Base-by-base conservation (phyloP, 2,888 invertebrate genomes). In the Lasioglossum figueresi region DNA sequence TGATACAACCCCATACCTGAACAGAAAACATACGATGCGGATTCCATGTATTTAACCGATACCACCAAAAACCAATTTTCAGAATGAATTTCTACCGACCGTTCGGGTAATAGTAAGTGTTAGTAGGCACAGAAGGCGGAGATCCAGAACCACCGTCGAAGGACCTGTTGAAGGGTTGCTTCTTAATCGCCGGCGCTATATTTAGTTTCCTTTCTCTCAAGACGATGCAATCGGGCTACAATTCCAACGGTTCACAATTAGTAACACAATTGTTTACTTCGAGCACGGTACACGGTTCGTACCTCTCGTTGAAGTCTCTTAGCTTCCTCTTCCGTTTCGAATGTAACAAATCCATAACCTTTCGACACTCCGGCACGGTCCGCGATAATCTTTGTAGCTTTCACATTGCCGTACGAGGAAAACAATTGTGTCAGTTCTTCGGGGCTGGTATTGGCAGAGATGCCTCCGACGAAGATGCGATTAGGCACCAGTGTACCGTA, bases 381-480 rank as follows among this genome's bases (percentile, higher is more conserved):
- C 92, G 98, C 97, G 89, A 99, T 99, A 90, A 99, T 99, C 96
- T 99, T 98, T 77, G 98, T 98, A 73, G 98, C 98, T 91, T 97
- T 98, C 59, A 98, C 98, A 78, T 98, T 97, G 78, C 99, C 98
- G 93, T 98, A 98, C 76, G 97, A 97, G 86, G 98, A 98, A 95
- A 99, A 99, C 89, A 99, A 97, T 94, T 98, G 97, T 95, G 98
- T 97, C 89, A 99, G 95, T 94, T 99, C 99, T 79, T 97, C 97
- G 95, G 99, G 99, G 75, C 98, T 98, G 72, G 99, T 99, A 93
- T 98, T 98, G 92, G 98, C 97, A 81, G 99, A 98, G 93, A 99
- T 99, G 40, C 99, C 99, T 82, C 99, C 99, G 77, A 99, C 99
- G 95, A 99, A 99, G 93, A 99, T 98, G 92, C 99, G 96, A 95